Conservation (phyloP, 2,113 vertebrate species). For the Cromileptes altivelis region DNA sequence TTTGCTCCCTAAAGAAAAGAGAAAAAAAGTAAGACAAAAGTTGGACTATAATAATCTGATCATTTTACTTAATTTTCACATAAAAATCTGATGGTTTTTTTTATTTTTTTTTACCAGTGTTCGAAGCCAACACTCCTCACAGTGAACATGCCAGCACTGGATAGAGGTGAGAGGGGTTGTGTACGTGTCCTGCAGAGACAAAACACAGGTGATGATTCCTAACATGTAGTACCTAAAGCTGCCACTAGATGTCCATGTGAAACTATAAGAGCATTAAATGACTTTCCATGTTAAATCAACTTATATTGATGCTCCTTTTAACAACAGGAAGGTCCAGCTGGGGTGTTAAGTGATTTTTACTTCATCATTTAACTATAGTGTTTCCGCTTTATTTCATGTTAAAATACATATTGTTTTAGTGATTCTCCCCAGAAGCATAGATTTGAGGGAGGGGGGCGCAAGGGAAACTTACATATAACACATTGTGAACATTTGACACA, state of each 20-base stretch:
- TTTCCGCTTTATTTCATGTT: neutral
- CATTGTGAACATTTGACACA: too few relatives aligned
- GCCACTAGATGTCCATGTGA: conserved; percentile 76
- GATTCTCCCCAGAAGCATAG: neutral
- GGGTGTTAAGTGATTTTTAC: neutral
- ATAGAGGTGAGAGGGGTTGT: conserved; percentile 86
- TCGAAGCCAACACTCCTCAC: conserved; percentile 89
- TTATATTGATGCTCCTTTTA: neutral
- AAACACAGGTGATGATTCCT: neutral
- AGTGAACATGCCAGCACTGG: conserved; percentile 91
- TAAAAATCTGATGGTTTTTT: neutral
- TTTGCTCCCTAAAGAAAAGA: conserved; percentile 82
- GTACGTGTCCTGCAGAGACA: conserved; percentile 84
- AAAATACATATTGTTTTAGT: neutral
- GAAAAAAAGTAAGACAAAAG: neutral
- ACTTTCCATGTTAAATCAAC: neutral
- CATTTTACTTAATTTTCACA: neutral
- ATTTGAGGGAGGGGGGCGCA: too few relatives aligned
- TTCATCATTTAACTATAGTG: neutral
- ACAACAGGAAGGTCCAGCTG: neutral
- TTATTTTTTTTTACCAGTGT: conserved; percentile 81
- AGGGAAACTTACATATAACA: too few relatives aligned
- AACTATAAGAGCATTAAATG: conserved; percentile 8
- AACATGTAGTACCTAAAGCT: conserved; percentile 35
- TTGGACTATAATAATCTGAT: too few relatives aligned